Evolutionary conservation across 2,797 vertebrate genomes (phyloP), one percentile per base, ranked within the genome.

Genomic region (Sebastes cheni): DNA sequence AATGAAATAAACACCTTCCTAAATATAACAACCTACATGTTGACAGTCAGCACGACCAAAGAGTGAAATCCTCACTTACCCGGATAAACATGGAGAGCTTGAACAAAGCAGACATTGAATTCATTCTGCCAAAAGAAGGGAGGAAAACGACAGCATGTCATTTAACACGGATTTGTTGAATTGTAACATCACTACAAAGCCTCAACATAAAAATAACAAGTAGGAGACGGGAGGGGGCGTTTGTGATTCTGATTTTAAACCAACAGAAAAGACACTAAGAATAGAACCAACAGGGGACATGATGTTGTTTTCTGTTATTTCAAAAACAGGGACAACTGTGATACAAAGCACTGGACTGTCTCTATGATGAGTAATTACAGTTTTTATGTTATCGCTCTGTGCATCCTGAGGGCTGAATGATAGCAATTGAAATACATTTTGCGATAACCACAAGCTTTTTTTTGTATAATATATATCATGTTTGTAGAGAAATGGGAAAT

Each of bases 1-100:
- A 66, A 64, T 52, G 2, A 67, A 73, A 62, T 54, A 52, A 87
- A 79, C 13, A 59, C 22, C 5, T 46, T 32, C 20, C 12, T n/a
- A 20, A 4, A 23, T 22, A n/a, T 16, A 58, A 55, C n/a, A 55
- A 36, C 12, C 29, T 12, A 30, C 20, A 32, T 30, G 52, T 16
- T 30, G 29, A 64, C 75, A 46, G 36, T 32, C 16, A 12, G 22
- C 4, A 8, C 6, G 13, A 9, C 5, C 13, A 6, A 32, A 20
- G 32, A 84, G 18, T 36, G 27, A 75, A 77, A 61, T 27, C n/a
- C 2, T 73, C 60, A 93, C 95, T 93, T 88, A 99, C 98, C 97
- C 97, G 95, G 90, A 99, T 99, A 89, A 97, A 99, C 96, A 98
- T 97, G 36, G 98, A 99, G n/a, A 99, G 84, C 89, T 97, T 98